A percentile compares a stretch with the other conserved stretches of the same genome.
phyloP scores from a whole-genome alignment of 1,140 invertebrate genomes.

The Phenacoccus solenopsis region DNA sequence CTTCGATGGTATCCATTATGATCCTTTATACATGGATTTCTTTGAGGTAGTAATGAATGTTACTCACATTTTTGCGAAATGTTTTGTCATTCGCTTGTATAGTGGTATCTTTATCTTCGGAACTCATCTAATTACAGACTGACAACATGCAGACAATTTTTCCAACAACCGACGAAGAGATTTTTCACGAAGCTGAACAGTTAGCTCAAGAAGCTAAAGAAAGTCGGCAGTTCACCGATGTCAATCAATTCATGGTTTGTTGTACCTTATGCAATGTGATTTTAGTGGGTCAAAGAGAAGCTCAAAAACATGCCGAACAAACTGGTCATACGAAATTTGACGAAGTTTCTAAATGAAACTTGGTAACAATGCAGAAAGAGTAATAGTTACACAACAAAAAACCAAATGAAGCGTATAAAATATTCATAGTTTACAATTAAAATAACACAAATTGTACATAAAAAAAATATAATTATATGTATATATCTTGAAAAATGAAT shows the following conservation, averaged over 20 bases:
- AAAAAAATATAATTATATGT: too few relatives aligned
- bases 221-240: constrained; percentile 77
- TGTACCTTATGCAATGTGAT: constrained; percentile 63
- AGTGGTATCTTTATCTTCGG: too few relatives aligned
- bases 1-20: constrained; percentile 95
- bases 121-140: constrained; percentile 23
- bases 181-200: constrained; percentile 65
- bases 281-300: constrained; percentile 63
- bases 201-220: constrained; percentile 75
- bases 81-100: too few relatives aligned
- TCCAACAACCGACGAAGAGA: constrained; percentile 51
- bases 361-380: too few relatives aligned
- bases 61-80: too few relatives aligned
- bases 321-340: constrained; percentile 78
- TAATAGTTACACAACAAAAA: too few relatives aligned
- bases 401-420: too few relatives aligned
- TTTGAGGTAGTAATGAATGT: neutral
- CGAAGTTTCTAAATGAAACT: constrained; percentile 38
- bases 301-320: constrained; percentile 66
- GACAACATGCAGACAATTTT: constrained; percentile 67
- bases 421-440: too few relatives aligned
- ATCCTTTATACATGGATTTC: constrained; percentile 72
- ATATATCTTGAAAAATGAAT: too few relatives aligned
- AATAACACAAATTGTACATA: too few relatives aligned
- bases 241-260: constrained; percentile 69